Percentiles rank a stretch among this genome's conserved stretches.
phyloP scores from a whole-genome alignment of 2,888 invertebrate species.

The Linnaemya vulpina region DNA sequence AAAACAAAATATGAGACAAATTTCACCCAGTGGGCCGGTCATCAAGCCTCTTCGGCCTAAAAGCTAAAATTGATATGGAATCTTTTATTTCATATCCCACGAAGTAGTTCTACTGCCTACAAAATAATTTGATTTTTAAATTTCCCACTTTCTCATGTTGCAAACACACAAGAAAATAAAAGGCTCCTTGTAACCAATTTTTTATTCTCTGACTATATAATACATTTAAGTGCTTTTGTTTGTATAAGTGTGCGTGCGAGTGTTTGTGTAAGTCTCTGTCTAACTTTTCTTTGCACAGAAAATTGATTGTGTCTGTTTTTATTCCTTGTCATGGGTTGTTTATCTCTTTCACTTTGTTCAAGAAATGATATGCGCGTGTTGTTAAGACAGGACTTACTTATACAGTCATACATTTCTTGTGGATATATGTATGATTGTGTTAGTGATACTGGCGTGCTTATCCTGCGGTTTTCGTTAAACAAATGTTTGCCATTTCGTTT shows the following conservation, averaged over 20 bases:
- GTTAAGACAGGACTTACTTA: constrained; percentile 14
- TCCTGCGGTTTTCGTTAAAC: constrained; percentile 34
- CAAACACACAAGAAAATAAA: background rate
- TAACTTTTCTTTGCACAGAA: constrained; percentile 36
- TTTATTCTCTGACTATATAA: background rate
- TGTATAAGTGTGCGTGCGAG: background rate
- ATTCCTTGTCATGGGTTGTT: constrained; percentile 31
- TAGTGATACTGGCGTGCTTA: constrained; percentile 26
- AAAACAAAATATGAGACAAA: no score
- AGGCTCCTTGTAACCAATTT: background rate
- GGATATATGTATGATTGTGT: background rate
- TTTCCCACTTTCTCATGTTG: background rate
- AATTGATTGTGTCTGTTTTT: constrained; percentile 35
- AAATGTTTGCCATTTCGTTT: constrained; percentile 35
- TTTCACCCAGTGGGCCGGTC: no score
- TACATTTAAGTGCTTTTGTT: constrained; percentile 24
- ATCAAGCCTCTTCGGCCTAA: no score
- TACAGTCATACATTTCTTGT: background rate
- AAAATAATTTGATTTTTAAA: background rate
- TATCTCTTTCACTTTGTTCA: background rate
- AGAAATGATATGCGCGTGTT: constrained; percentile 29
- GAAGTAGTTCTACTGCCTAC: background rate
- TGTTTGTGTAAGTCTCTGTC: constrained; percentile 2
- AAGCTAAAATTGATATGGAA: no score
- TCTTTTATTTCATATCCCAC: no score